Evolutionary conservation across 2,113 vertebrate genomes (phyloP).

Genomic region (Sebastes schlegelii): DNA sequence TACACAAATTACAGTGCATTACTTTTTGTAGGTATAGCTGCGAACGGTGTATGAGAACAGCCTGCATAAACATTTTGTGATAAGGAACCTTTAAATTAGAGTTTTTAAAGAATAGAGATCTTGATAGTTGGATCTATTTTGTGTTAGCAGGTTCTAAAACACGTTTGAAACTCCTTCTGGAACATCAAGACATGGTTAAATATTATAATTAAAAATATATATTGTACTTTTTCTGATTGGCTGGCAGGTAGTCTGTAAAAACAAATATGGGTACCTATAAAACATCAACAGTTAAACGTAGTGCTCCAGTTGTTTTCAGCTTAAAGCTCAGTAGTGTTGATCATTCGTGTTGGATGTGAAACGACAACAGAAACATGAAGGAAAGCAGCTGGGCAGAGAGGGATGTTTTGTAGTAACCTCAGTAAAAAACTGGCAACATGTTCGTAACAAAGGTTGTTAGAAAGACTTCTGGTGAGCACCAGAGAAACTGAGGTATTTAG

Average conservation of each 20-base stretch:
- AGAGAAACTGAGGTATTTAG: slow-evolving; percentile 35
- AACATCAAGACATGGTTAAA: background rate
- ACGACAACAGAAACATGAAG: too few relatives aligned
- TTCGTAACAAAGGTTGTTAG: background rate
- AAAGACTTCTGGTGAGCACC: background rate
- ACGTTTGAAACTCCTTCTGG: background rate
- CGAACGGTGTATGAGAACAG: too few relatives aligned
- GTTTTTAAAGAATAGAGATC: background rate
- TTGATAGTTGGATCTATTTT: too few relatives aligned
- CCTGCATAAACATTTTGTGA: background rate
- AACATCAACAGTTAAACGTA: too few relatives aligned
- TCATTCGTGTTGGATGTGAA: background rate
- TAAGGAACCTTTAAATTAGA: background rate
- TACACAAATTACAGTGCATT: too few relatives aligned
- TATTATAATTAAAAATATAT: background rate
- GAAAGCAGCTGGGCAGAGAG: background rate
- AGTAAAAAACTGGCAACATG: background rate
- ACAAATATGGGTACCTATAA: too few relatives aligned
- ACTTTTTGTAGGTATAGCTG: too few relatives aligned
- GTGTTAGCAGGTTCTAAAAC: background rate
- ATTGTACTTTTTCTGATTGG: background rate
- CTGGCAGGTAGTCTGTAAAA: background rate
- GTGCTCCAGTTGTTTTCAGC: background rate
- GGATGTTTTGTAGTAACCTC: background rate
- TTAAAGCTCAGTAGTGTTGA: background rate